Percentiles rank a stretch among this genome's conserved stretches.
These are phyloP conservation scores for Drosophila persimilis DNA, from an alignment of 1,140 invertebrate species.

Conservation along the genomic window DNA sequence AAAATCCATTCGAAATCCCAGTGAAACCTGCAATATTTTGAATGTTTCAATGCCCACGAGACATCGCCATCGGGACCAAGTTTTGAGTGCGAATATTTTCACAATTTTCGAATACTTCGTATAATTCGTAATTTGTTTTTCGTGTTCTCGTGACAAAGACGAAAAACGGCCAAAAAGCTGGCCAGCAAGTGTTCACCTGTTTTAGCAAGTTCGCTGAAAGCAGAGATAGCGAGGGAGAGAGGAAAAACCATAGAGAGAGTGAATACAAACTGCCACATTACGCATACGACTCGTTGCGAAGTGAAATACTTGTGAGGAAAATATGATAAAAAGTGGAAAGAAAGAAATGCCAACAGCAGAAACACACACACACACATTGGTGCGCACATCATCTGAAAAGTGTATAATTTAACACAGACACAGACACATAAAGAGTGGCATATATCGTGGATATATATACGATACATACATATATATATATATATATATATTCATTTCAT, in stretches of 20 bases:
- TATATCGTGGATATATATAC: conserved; percentile 33
- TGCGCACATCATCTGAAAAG: conserved; percentile 25
- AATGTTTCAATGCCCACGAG: too few relatives aligned
- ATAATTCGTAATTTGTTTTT: conserved; percentile 47
- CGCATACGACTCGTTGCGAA: conserved; percentile 67
- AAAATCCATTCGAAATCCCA: too few relatives aligned
- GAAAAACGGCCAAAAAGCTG: conserved; percentile 10
- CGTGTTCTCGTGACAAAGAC: conserved; percentile 30
- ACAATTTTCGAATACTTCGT: neutral
- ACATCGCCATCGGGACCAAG: too few relatives aligned
- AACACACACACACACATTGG: conserved; percentile 14
- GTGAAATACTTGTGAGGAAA: conserved; percentile 7
- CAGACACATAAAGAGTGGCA: conserved; percentile 34
- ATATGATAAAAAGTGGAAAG: conserved; percentile 16
- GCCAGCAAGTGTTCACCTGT: conserved; percentile 32
- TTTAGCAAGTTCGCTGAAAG: conserved; percentile 35
- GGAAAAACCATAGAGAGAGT: neutral
- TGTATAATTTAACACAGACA: conserved; percentile 29
- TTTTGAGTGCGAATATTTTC: conserved; percentile 29
- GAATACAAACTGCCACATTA: conserved; percentile 68
- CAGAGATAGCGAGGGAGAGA: neutral
- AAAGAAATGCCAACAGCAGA: conserved; percentile 20
- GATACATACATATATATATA: too few relatives aligned
- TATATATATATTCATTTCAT: conserved; percentile 46
- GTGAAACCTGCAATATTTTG: too few relatives aligned